Evolutionary conservation across 2,797 vertebrate genomes (phyloP), one percentile per base, ranked within the genome.

Genomic region (Aeoliscus strigatus): DNA sequence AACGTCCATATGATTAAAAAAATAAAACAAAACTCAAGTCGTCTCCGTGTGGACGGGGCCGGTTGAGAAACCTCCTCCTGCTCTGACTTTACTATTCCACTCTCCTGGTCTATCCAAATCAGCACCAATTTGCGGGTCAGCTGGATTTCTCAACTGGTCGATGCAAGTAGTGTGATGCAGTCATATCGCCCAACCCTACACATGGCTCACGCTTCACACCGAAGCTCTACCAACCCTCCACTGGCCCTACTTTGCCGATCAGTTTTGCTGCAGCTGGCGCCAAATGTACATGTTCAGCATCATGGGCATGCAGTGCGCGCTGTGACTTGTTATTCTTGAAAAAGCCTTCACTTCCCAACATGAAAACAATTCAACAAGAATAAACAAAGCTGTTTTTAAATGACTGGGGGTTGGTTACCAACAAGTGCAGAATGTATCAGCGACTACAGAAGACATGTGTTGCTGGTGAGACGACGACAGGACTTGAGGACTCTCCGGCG

Each of bases 201-300:
- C 16, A 40, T 18, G 11, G n/a, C 9, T 21, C 26, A 8, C 11
- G 17, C 9, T 21, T 1, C 41, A 58, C 18, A 44, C 39, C 39
- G 32, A 33, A 39, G 25, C 39, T 30, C 9, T 2, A 55, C 27
- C 28, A 35, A 49, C 11, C 38, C 32, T 24, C 8, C 9, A 27
- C 10, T 27, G 9, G 1, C 14, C 58, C 70, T 78, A 18, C 53
- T 26, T 27, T 35, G 8, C 2, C 8, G 30, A 76, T 85, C 74
- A 79, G 82, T 88, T 90, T 91, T 93, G 90, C 91, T 88, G 89
- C 91, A 93, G 86, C 88, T 82, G 87, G 87, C 80, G 87, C 85
- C 48, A 74, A 59, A 71, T 68, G 60, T 54, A 84, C 72, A 84
- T 66, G 49, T 70, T 76, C 65, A 84, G 77, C 69, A 75, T 75